Base-by-base conservation (phyloP, 2,888 invertebrate species). In the Nowickia ferox region DNA sequence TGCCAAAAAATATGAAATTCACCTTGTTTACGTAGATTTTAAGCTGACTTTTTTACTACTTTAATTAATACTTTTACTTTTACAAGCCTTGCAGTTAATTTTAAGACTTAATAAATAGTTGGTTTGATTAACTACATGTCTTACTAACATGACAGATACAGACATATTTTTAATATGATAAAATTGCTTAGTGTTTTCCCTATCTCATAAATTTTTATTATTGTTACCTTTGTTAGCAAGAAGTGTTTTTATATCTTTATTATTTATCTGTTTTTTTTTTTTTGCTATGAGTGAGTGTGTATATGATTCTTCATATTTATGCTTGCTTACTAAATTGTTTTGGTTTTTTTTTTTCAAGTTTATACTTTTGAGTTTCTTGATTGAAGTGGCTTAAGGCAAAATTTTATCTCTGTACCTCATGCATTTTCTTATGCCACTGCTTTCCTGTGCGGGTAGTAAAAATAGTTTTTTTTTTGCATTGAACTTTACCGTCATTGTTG, bases 101-200 rank as follows among this genome's bases (percentile, higher is more conserved):
- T n/a, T n/a, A n/a, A n/a, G n/a, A n/a, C n/a, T n/a, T n/a, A n/a
- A n/a, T n/a, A n/a, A n/a, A n/a, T n/a, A n/a, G n/a, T n/a, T n/a
- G n/a, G n/a, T n/a, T n/a, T n/a, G n/a, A n/a, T n/a, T n/a, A n/a
- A n/a, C n/a, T n/a, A n/a, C n/a, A n/a, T n/a, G n/a, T n/a, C n/a
- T n/a, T n/a, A n/a, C n/a, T n/a, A n/a, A 30, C 30, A 30, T 30
- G 30, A 30, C 30, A 6, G 30, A 30, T 6, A 30, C 0, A 6
- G 6, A 30, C 66, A 53, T 71, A 11, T 72, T n/a, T 51, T 72
- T 19, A 42, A 74, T 68, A 66, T 66, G 66, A 81, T 65, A 63
- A 65, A 71, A 82, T 88, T 89, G 89, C 88, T 90, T 89, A 90
- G 89, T 91, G 90, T 89, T 90, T 90, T 48, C 19, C 11, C 9